Evolutionary conservation across 2,888 invertebrate species (phyloP), one percentile per base, ranked within the genome.

Genomic region (Sericinus montela): DNA sequence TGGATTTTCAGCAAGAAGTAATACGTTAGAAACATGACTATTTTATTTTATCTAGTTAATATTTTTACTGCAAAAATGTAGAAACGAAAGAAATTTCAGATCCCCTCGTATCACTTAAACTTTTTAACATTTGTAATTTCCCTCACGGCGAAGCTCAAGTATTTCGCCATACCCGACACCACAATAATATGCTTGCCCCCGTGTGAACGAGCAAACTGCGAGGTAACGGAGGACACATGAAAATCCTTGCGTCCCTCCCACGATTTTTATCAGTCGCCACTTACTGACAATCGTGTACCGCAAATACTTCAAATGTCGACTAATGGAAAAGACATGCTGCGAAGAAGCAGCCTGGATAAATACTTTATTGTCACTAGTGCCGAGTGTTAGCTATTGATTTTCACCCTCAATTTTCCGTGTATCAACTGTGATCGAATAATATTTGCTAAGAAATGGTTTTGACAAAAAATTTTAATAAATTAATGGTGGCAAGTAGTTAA

Each of bases 311-410:
- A 81, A 67, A 69, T 72, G 82, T 79, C 75, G 75, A 77, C 82
- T 87, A 88, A 88, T 88, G 87, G 87, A 88, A 88, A 86, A 88
- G 78, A 87, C 86, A 83, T 88, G 87, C 87, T 87, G 63, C 79
- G 67, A 63, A 66, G 72, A 71, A 72, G 70, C 72, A 56, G 66
- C 72, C 78, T 79, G 82, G 68, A 78, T 87, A 86, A 87, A 87
- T 87, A 86, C 87, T 86, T 87, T 84, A 87, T 82, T 73, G 82
- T 67, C 72, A 83, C 85, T 75, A 86, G 85, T 75, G 76, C 76
- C 57, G 69, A 66, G 65, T 72, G 63, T 77, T 75, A 15, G 39
- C 38, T 43, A 45, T 36, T 35, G 49, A 49, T 45, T 49, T 49
- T 35, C 16, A 28, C 46, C 35, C 35, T 13, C 40, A 60, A 60